Evolutionary conservation across 2,113 vertebrate species (phyloP), one percentile per base, ranked within the genome.

Genomic region (Arothron firmamentum): DNA sequence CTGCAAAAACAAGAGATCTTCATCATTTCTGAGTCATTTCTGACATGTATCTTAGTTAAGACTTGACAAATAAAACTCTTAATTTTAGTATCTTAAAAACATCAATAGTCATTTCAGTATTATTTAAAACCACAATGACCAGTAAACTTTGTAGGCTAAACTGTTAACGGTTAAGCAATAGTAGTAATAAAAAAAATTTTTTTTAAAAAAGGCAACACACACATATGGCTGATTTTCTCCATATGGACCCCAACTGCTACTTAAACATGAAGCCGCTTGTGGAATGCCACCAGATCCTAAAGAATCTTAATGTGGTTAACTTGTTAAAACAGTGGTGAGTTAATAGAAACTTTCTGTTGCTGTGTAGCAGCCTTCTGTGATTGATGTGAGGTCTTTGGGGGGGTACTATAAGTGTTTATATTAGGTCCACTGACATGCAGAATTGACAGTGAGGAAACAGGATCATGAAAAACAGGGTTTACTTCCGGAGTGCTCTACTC

Each of bases 381-480:
- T 75, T 76, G 84, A 87, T 85, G 80, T 75, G 65, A 56, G 31
- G 68, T 68, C 74, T 45, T 4, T 53, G 62, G 61, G 60, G 77
- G 70, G 59, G 72, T 61, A 75, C 65, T 72, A 80, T 83, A 80
- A 81, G 82, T 86, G 85, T 89, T 89, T 85, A 75, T 74, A 82
- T 81, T 78, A 77, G 72, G 70, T 78, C 73, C 50, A 59, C 74
- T 51, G 54, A 77, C 79, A 60, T 43, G 17, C 65, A 76, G 54
- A 82, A 74, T 79, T 78, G 80, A 77, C 75, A 77, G 34, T 54
- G 20, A 72, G 86, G 86, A 87, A 86, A 66, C 79, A 56, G 74
- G 80, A 83, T 76, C 3, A 9, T 72, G 74, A 82, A 79, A 70
- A 87, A 88, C 78, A 87, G 46, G 53, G 67, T 75, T 62, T 75